phyloP scores from a whole-genome alignment of 2,113 vertebrate genomes.

The Lasiurus borealis region DNA sequence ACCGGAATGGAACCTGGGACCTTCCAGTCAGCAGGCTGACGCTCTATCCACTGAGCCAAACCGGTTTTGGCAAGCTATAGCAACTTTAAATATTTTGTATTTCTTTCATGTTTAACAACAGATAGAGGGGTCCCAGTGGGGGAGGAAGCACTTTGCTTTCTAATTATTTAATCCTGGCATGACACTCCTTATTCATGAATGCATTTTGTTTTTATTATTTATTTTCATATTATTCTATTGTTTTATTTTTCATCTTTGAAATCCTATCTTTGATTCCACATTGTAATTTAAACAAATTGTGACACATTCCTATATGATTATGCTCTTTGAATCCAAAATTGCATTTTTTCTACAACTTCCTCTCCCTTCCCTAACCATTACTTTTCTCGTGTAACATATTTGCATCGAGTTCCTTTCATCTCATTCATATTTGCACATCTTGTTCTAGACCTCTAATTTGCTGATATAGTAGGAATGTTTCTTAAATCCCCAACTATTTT shows the following conservation, averaged over 20 bases:
- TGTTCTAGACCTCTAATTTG: not conserved
- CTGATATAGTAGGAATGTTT: not conserved
- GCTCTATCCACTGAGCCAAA: too few species aligned
- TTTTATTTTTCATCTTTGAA: not conserved
- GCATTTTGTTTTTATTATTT: not conserved
- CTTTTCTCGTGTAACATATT: not conserved
- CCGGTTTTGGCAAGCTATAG: not conserved
- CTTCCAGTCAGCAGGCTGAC: too few species aligned
- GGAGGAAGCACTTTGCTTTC: not conserved
- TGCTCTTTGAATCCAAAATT: not conserved
- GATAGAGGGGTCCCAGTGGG: not conserved
- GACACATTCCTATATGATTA: not conserved
- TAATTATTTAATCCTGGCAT: not conserved
- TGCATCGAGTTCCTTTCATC: not conserved
- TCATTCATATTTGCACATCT: not conserved
- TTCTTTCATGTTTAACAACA: not conserved
- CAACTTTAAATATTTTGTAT: not conserved
- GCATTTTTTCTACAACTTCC: not conserved
- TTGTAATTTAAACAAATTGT: not conserved
- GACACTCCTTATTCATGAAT: not conserved
- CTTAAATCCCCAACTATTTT: not conserved
- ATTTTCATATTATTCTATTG: not conserved
- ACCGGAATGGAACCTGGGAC: too few species aligned
- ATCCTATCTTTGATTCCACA: not conserved
- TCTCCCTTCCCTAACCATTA: not conserved